Conservation (phyloP, 2,888 invertebrate species). For the Theristus sp. region DNA sequence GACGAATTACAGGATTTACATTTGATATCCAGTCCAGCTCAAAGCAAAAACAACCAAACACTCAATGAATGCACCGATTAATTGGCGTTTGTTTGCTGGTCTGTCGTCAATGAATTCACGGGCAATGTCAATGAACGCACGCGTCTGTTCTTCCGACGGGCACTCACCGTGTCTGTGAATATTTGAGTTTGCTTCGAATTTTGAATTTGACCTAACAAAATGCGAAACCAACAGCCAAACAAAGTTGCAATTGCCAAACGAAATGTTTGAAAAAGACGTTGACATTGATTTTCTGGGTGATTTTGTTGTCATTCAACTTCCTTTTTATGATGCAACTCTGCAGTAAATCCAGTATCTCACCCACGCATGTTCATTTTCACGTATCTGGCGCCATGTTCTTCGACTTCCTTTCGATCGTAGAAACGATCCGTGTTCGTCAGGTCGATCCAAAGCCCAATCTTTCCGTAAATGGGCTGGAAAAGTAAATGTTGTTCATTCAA, state of each 20-base stretch:
- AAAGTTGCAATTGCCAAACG: too few relatives aligned
- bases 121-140: constrained; percentile 60
- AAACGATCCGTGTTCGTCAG: constrained; percentile 83
- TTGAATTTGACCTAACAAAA: neutral
- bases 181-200: neutral
- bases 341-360: too few relatives aligned
- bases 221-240: too few relatives aligned
- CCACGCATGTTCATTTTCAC: neutral
- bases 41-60: too few relatives aligned
- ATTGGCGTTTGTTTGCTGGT: constrained; percentile 59
- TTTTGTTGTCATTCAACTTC: too few relatives aligned
- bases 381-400: neutral
- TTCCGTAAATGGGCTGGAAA: constrained; percentile 41
- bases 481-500: too few relatives aligned
- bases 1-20: constrained; percentile 4
- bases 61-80: constrained; percentile 46
- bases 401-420: constrained; percentile 59
- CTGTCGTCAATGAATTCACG: constrained; percentile 54
- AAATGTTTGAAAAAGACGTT: neutral
- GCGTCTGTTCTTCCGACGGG: constrained; percentile 64
- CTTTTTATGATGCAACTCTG: too few relatives aligned
- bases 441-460: constrained; percentile 85
- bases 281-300: neutral
- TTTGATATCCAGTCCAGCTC: neutral
- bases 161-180: constrained; percentile 59